Evolutionary conservation across 1,140 invertebrate species (phyloP), one percentile per base, ranked within the genome.

Genomic region (Pinna nobilis): DNA sequence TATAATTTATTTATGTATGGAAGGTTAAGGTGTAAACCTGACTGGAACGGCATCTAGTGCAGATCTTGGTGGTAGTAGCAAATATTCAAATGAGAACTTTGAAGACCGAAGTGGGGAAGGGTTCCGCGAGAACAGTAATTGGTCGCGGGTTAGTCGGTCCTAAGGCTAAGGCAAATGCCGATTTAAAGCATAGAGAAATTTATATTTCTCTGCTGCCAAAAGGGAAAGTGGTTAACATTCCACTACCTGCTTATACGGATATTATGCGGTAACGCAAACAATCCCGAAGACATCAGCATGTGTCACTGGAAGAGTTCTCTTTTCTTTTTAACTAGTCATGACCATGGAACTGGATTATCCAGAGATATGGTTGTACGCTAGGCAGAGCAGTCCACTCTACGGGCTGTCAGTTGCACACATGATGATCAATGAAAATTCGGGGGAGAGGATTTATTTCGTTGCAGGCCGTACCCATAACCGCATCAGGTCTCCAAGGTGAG

Each of bases 31-130:
- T 92, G 93, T 91, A 91, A 93, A 92, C 91, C 92, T 91, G 92
- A 91, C 89, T 94, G 92, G 93, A 95, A 92, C 93, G 90, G 91
- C 92, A 92, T 90, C 92, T 90, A 92, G 93, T 92, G 93, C 93
- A 94, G 94, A 95, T 95, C 93, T 94, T 94, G 94, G 92, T 94
- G 92, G 92, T 93, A 93, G 92, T 95, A 94, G 93, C 93, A 95
- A 94, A 94, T 94, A 94, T 92, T 94, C 93, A 90, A 93, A 92
- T 91, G 93, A 94, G 93, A 90, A 90, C 93, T 92, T 94, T 92
- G 93, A 94, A 63, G 93, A 93, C 93, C 93, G 93, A 95, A 91
- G 94, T 93, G 94, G 41, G 11, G 93, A 44, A 44, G n/a, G 41
- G 41, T 44, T 44, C 41, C 41, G n/a, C n/a, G n/a, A 13, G 41